Base-by-base conservation (phyloP, 2,888 invertebrate genomes). In the Buathra laborator region DNA sequence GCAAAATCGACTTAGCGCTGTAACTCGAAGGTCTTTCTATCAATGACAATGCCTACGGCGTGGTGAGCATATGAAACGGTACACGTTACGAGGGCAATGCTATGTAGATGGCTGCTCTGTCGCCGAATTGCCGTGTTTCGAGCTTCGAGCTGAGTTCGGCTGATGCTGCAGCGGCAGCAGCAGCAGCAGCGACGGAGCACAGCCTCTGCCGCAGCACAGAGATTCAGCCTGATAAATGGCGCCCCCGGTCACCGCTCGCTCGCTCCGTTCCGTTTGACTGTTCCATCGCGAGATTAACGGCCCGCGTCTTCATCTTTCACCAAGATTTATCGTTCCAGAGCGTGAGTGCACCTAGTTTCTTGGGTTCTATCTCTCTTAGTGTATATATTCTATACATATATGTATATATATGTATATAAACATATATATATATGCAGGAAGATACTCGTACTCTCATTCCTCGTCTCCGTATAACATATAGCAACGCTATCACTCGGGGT, bases 281-380 rank as follows among this genome's bases (percentile, higher is more conserved):
- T 87, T 87, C 84, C 87, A 84, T 84, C 75, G 84, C 68, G 79
- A 87, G 87, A 87, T 86, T 87, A 87, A 87, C 87, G 87, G 77
- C 59, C 76, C 83, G 81, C 87, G 86, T 86, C 86, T 87, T 86
- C 87, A 84, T 87, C 87, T 86, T 87, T 86, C 86, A 84, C 72
- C 62, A 82, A 86, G 87, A 87, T 87, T 87, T 84, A 87, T 87
- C 80, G 82, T 83, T 82, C 76, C 84, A 76, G 62, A 71, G 56
- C 81, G 68, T 74, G 76, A 70, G 81, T 81, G 83, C 81, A 81
- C 44, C 59, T 62, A 62, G 29, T 62, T 62, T 1, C 59, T 62
- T 62, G 59, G 29, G 32, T 62, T 32, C 59, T 32, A 32, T 64
- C 46, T 9, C 24, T 24, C 56, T 56, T 24, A 24, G 12, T 75